A percentile compares a stretch with the other conserved stretches of the same genome.
Evolutionary conservation across 2,797 vertebrate genomes (phyloP).

Genomic region (Merluccius polli): DNA sequence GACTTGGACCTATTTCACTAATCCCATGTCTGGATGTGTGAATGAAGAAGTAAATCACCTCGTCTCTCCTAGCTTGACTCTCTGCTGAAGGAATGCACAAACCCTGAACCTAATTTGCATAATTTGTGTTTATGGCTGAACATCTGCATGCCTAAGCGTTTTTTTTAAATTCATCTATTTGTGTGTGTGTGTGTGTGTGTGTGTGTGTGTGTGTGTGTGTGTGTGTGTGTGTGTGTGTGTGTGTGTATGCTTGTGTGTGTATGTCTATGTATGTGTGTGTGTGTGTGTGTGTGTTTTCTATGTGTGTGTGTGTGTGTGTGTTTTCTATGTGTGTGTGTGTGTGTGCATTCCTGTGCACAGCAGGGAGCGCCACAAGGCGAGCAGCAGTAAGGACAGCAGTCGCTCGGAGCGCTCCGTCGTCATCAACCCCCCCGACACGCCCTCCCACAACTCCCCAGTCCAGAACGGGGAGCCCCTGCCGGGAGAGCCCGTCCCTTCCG

Average conservation of each 20-base stretch:
- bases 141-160: background rate
- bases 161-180: background rate
- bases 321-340: slow-evolving; percentile 6
- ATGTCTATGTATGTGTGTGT: background rate
- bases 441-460: slow-evolving; percentile 58
- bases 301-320: background rate
- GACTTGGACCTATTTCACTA: slow-evolving; percentile 58
- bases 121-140: slow-evolving; percentile 6
- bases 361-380: slow-evolving; percentile 83
- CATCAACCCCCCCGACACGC: slow-evolving; percentile 79
- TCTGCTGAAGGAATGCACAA: background rate
- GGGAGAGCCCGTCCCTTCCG: slow-evolving; percentile 60
- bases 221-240: background rate
- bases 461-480: slow-evolving; percentile 78
- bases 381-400: slow-evolving; percentile 81
- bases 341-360: slow-evolving; percentile 37
- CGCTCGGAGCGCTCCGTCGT: slow-evolving; percentile 86
- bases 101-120: background rate
- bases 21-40: slow-evolving; percentile 25
- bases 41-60: slow-evolving; percentile 30
- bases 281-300: background rate
- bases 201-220: background rate
- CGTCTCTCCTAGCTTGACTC: background rate
- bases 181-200: background rate
- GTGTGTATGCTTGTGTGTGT: background rate